A percentile compares a stretch with the other conserved stretches of the same genome.
Evolutionary conservation across 2,113 vertebrate genomes (phyloP).

Genomic region (Lasiurus cinereus): DNA sequence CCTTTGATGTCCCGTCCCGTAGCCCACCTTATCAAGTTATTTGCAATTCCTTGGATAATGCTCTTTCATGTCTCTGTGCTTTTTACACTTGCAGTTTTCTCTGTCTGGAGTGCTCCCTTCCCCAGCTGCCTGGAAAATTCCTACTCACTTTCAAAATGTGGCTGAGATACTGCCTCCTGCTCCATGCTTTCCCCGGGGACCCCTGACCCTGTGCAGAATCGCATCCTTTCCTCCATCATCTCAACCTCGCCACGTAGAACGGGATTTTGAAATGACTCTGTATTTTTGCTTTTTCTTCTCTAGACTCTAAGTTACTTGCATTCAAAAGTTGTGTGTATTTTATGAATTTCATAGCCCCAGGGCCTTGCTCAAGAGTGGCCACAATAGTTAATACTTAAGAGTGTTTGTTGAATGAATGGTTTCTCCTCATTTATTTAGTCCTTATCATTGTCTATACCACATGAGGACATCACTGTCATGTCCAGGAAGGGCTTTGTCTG

Average conservation of each 20-base stretch:
- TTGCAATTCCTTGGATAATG: constrained; percentile 66
- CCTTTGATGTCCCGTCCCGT: constrained; percentile 19
- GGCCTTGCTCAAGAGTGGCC: not conserved
- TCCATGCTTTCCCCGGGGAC: not conserved
- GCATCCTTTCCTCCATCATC: not conserved
- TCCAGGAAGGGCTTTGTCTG: not conserved
- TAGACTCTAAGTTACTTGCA: not conserved
- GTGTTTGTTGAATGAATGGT: not conserved
- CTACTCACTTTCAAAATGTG: constrained; percentile 7
- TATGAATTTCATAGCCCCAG: not conserved
- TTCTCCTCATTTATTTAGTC: not conserved
- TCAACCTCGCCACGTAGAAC: not conserved
- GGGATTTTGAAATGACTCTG: constrained; percentile 9
- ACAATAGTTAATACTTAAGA: not conserved
- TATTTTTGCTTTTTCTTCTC: constrained; percentile 52
- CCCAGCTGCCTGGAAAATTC: constrained; percentile 73
- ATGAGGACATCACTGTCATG: fast-evolving
- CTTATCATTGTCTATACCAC: not conserved
- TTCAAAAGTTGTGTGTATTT: not conserved
- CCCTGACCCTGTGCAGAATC: not conserved
- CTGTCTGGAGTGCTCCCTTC: constrained; percentile 34
- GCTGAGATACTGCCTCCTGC: constrained; percentile 15
- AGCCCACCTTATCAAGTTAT: constrained; percentile 19
- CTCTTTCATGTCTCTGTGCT: constrained; percentile 64
- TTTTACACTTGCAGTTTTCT: constrained; percentile 47